These are phyloP conservation scores for Smittia aterrima DNA, from an alignment of 2,888 invertebrate genomes.

Conservation along the genomic window DNA sequence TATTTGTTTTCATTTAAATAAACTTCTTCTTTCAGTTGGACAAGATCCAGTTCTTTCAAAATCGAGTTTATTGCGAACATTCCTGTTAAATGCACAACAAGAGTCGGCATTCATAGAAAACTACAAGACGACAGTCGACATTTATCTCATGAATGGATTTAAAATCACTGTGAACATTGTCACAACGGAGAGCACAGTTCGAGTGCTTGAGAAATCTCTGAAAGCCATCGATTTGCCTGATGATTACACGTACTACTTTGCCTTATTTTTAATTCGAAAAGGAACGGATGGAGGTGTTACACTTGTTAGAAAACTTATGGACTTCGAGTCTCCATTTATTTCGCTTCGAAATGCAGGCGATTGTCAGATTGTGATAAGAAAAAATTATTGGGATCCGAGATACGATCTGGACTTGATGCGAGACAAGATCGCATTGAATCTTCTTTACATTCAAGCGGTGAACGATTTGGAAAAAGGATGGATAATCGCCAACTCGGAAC, in stretches of 20 bases:
- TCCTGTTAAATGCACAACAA: conserved; percentile 88
- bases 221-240: conserved; percentile 76
- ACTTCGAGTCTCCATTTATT: conserved; percentile 96
- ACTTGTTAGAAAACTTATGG: conserved; percentile 85
- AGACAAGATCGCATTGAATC: conserved; percentile 78
- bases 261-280: conserved; percentile 81
- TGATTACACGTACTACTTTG: conserved; percentile 82
- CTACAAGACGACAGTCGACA: conserved; percentile 72
- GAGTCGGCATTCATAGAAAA: conserved; percentile 71
- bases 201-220: conserved; percentile 78
- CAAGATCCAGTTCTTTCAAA: conserved; percentile 79
- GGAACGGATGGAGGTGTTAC: conserved; percentile 66
- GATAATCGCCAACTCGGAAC: conserved; percentile 72
- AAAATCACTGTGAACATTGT: conserved; percentile 77
- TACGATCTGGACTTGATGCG: conserved; percentile 80
- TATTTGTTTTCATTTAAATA: conserved; percentile 6
- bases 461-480: conserved; percentile 85
- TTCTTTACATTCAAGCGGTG: conserved; percentile 83
- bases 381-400: conserved; percentile 87
- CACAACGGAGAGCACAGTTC: conserved; percentile 79
- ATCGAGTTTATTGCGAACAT: conserved; percentile 79
- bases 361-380: conserved; percentile 80
- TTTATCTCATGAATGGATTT: conserved; percentile 82
- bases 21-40: conserved; percentile 64
- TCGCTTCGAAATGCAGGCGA: conserved; percentile 78